Percentiles rank a stretch among this genome's conserved stretches.
These are phyloP conservation scores for Leptoteleia sp. DNA, from an alignment of 1,140 invertebrate species.

Conservation along the genomic window DNA sequence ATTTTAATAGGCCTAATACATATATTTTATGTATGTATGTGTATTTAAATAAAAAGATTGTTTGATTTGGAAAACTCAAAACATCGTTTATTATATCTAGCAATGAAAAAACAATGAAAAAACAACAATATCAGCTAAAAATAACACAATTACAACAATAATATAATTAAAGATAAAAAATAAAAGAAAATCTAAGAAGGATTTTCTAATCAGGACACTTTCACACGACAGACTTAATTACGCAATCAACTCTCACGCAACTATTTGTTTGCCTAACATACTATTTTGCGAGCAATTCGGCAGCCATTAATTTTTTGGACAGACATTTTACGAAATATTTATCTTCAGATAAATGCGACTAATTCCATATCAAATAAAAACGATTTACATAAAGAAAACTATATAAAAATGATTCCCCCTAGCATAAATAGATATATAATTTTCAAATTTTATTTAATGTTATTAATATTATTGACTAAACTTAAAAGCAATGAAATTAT, in stretches of 20 bases:
- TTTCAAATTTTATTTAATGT: too few relatives aligned
- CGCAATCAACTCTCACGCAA: conserved; percentile 31
- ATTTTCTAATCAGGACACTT: conserved; percentile 47
- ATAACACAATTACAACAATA: conserved; percentile 5
- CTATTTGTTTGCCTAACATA: conserved; percentile 27
- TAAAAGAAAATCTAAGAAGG: conserved; percentile 18
- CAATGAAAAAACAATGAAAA: conserved; percentile 17
- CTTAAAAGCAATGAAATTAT: too few relatives aligned
- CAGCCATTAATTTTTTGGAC: conserved; percentile 32
- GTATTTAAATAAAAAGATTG: too few relatives aligned
- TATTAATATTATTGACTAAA: too few relatives aligned
- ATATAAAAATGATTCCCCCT: too few relatives aligned
- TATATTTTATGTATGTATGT: too few relatives aligned
- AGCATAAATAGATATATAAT: too few relatives aligned
- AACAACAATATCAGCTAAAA: conserved; percentile 22
- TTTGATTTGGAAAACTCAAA: too few relatives aligned
- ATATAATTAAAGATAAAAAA: conserved; percentile 3
- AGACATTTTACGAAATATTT: background rate
- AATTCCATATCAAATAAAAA: background rate
- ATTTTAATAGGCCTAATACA: too few relatives aligned
- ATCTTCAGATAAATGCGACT: background rate
- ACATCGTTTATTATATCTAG: too few relatives aligned
- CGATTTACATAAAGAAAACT: too few relatives aligned
- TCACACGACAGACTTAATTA: conserved; percentile 33
- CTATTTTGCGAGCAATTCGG: conserved; percentile 37